phyloP scores from a whole-genome alignment of 2,888 invertebrate species.

The Rapana venosa region DNA sequence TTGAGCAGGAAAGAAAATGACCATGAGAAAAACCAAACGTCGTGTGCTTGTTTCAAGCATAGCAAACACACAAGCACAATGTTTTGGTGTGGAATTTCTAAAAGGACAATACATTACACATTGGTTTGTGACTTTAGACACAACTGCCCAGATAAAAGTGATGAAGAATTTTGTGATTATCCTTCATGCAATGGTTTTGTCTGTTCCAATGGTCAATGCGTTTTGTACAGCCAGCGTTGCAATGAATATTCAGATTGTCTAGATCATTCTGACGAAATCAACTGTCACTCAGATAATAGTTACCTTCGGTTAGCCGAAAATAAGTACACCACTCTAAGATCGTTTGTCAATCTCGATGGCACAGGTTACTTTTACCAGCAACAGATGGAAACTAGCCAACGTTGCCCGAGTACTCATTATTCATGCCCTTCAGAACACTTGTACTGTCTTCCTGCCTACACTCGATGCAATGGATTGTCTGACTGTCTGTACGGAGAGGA shows the following conservation, averaged over 20 bases:
- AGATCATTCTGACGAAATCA: neutral
- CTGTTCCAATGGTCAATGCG: neutral
- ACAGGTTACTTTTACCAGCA: neutral
- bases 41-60: neutral
- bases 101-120: neutral
- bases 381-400: neutral
- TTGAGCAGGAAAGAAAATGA: neutral
- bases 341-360: neutral
- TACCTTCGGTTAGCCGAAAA: neutral
- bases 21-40: neutral
- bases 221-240: neutral
- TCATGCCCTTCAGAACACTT: neutral
- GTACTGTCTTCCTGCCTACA: slow-evolving; percentile 11
- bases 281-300: neutral
- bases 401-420: neutral
- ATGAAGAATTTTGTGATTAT: neutral
- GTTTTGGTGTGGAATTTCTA: neutral
- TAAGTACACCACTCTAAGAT: neutral
- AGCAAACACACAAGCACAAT: neutral
- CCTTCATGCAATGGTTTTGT: neutral
- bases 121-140: neutral
- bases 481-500: slow-evolving; percentile 5
- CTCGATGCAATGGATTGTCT: slow-evolving; percentile 13
- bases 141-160: neutral
- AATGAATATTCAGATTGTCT: neutral